These are phyloP conservation scores for Myripristis jacobus DNA, from an alignment of 2,797 vertebrate genomes.

Conservation along the genomic window DNA sequence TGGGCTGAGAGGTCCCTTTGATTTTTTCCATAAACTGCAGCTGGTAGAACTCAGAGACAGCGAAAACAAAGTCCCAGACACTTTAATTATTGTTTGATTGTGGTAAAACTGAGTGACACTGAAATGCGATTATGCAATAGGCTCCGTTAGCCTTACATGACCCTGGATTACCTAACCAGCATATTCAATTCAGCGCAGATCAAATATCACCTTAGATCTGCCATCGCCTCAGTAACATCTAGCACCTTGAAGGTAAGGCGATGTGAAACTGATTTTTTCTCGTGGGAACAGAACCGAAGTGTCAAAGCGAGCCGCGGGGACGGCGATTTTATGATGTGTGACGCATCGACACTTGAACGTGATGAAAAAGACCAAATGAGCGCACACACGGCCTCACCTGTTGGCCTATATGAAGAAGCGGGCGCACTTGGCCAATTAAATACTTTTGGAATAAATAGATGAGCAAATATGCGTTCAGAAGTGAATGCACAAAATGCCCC, in stretches of 20 bases:
- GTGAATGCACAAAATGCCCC: neutral
- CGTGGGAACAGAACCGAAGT: conserved; percentile 76
- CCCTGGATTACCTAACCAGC: no score
- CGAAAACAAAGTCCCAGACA: neutral
- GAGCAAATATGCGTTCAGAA: no score
- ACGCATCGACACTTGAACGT: conserved; percentile 57
- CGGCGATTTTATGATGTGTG: conserved; percentile 73
- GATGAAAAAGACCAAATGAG: conserved; percentile 46
- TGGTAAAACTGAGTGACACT: neutral
- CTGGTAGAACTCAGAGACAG: neutral
- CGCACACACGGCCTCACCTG: neutral
- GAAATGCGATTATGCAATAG: no score
- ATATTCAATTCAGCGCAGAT: no score
- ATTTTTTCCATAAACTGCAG: no score
- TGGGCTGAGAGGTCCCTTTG: neutral
- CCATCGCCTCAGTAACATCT: no score
- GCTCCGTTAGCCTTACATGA: no score
- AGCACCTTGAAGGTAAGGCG: conserved; percentile 57
- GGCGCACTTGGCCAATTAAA: no score
- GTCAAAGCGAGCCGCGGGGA: conserved; percentile 60
- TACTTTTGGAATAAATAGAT: no score
- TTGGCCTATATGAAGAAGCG: no score
- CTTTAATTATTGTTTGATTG: neutral
- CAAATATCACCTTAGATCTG: no score
- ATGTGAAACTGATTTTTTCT: conserved; percentile 68